Evolutionary conservation across 2,797 vertebrate genomes (phyloP).

Genomic region (Epinephelus malabaricus): DNA sequence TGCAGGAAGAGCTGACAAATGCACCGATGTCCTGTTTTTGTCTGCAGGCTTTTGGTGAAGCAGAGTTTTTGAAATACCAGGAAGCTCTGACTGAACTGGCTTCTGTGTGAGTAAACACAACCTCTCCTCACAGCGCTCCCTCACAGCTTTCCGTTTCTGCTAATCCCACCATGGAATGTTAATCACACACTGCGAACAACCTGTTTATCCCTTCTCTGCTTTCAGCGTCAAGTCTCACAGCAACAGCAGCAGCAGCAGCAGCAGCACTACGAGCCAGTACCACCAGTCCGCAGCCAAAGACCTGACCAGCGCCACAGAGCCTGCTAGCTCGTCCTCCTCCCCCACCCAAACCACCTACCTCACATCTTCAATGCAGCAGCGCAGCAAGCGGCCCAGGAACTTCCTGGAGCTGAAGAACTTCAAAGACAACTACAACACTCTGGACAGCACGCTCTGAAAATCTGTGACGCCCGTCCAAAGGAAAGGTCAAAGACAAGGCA

Average conservation of each 20-base stretch:
- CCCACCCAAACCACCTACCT: constrained; percentile 95
- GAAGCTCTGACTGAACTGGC: constrained; percentile 91
- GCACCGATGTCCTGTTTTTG: constrained; percentile 19
- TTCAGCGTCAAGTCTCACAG: constrained; percentile 88
- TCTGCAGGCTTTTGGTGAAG: constrained; percentile 90
- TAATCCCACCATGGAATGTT: constrained; percentile 67
- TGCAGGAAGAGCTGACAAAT: constrained; percentile 1
- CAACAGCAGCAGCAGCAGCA: constrained; percentile 69
- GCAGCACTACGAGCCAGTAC: constrained; percentile 85
- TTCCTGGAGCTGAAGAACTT: constrained; percentile 98
- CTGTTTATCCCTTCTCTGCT: constrained; percentile 22
- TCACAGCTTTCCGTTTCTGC: constrained; percentile 7
- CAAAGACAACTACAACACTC: constrained; percentile 98
- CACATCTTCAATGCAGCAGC: constrained; percentile 89
- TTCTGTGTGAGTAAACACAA: constrained; percentile 87
- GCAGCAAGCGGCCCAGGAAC: constrained; percentile 95
- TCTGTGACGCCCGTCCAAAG: not conserved
- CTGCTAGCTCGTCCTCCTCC: constrained; percentile 80
- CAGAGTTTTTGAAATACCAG: constrained; percentile 91
- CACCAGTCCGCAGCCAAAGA: constrained; percentile 96
- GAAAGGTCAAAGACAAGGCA: constrained; percentile 13
- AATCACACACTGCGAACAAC: constrained; percentile 48
- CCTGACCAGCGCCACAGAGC: constrained; percentile 87
- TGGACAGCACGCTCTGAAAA: constrained; percentile 93
- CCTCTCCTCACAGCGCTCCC: not conserved